A percentile compares a stretch with the other conserved stretches of the same genome.
phyloP scores from a whole-genome alignment of 2,113 vertebrate species.

The Forbesichthys agassizii region DNA sequence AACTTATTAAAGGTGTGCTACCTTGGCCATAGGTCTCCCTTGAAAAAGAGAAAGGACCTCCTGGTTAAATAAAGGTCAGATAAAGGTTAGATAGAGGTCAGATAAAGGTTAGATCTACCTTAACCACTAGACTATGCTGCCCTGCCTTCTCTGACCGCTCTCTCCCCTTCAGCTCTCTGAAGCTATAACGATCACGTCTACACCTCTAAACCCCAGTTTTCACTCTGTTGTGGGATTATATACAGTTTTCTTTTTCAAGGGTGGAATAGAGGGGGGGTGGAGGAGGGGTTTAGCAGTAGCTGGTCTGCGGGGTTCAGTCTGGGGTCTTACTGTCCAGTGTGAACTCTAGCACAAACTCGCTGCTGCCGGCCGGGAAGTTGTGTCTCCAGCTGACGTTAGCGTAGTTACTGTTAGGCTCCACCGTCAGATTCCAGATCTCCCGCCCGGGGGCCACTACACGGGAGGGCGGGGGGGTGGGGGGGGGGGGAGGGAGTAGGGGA shows the following conservation, averaged over 20 bases:
- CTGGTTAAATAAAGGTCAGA: too few species aligned
- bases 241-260: background rate
- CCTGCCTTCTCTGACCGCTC: too few species aligned
- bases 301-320: slow-evolving; percentile 43
- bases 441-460: slow-evolving; percentile 82
- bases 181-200: background rate
- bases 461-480: slow-evolving; percentile 74
- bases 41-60: too few species aligned
- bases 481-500: slow-evolving; percentile 58
- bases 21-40: too few species aligned
- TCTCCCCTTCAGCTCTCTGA: too few species aligned
- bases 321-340: slow-evolving; percentile 94
- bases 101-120: too few species aligned
- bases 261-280: background rate
- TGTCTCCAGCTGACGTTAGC: slow-evolving; percentile 98
- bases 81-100: too few species aligned
- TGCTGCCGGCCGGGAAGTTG: slow-evolving; percentile 88
- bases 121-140: too few species aligned
- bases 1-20: too few species aligned
- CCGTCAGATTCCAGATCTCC: slow-evolving; percentile 94
- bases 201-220: background rate
- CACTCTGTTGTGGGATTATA: background rate
- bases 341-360: slow-evolving; percentile 98
- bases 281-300: background rate
- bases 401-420: slow-evolving; percentile 95